Conservation (phyloP, 2,113 vertebrate species). For the Apistogramma diplotaenia region DNA sequence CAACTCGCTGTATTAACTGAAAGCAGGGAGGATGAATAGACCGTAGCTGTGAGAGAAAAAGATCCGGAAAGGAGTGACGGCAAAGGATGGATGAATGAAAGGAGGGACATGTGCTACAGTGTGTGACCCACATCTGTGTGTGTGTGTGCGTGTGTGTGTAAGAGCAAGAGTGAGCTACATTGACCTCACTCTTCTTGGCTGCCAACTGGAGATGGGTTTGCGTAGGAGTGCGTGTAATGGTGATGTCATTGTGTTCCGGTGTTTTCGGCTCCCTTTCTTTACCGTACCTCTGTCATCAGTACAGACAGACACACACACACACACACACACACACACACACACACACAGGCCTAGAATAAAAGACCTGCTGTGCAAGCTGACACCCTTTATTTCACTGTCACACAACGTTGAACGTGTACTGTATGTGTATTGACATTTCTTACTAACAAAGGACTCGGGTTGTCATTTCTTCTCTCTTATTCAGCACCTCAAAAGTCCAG, state of each 20-base stretch:
- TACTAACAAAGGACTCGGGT: conserved; percentile 29
- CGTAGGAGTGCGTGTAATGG: background rate
- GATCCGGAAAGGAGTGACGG: conserved; percentile 26
- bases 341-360: background rate
- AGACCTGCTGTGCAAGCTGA: conserved; percentile 22
- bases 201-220: background rate
- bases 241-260: conserved; percentile 40
- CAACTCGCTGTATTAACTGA: conserved; percentile 8
- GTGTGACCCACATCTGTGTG: conserved; percentile 21
- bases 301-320: background rate
- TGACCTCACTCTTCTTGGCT: conserved; percentile 39
- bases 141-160: background rate
- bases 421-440: background rate
- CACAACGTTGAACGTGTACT: background rate
- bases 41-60: background rate
- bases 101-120: conserved; percentile 28
- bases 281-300: background rate
- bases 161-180: background rate
- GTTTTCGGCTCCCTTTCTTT: conserved; percentile 28
- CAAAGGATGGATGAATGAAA: conserved; percentile 24
- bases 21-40: conserved; percentile 14
- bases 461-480: conserved; percentile 4
- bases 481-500: conserved; percentile 23
- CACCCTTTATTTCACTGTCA: conserved; percentile 21
- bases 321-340: background rate